Conservation (phyloP, 1,140 invertebrate species). For the Mactra quadrangularis region DNA sequence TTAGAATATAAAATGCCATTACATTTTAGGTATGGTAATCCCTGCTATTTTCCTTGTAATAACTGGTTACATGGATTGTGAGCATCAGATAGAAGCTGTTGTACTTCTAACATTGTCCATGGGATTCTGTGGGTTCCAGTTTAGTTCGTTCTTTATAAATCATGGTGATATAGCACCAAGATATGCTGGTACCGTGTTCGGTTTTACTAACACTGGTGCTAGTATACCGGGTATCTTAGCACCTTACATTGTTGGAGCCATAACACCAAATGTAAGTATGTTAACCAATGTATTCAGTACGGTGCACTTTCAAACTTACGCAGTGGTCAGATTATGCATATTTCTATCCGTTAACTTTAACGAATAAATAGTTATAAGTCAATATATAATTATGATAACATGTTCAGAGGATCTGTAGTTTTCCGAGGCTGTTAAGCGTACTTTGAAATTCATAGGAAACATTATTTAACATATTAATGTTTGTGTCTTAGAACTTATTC, state of each 20-base stretch:
- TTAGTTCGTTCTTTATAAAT: conserved; percentile 91
- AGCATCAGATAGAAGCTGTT: conserved; percentile 71
- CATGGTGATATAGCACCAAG: conserved; percentile 92
- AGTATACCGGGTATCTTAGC: conserved; percentile 94
- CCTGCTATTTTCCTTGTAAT: conserved; percentile 73
- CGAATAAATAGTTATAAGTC: too few species aligned
- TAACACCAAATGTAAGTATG: conserved; percentile 85
- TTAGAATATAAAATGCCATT: too few species aligned
- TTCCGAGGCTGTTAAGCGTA: not conserved
- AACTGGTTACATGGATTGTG: conserved; percentile 74
- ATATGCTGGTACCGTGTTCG: conserved; percentile 92
- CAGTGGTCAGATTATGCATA: not conserved
- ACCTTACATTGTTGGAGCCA: conserved; percentile 90
- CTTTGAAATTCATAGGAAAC: too few species aligned
- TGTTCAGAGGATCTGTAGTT: not conserved
- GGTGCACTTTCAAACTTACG: not conserved
- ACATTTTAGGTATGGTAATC: conserved; percentile 72
- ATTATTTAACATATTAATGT: too few species aligned
- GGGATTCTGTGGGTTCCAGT: conserved; percentile 76
- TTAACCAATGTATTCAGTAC: not conserved
- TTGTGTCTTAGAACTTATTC: too few species aligned
- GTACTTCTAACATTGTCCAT: conserved; percentile 74
- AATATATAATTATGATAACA: not conserved
- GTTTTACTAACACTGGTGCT: conserved; percentile 93
- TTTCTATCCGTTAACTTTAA: not conserved